phyloP scores from a whole-genome alignment of 2,888 invertebrate species.

The Slavum lentiscoides region DNA sequence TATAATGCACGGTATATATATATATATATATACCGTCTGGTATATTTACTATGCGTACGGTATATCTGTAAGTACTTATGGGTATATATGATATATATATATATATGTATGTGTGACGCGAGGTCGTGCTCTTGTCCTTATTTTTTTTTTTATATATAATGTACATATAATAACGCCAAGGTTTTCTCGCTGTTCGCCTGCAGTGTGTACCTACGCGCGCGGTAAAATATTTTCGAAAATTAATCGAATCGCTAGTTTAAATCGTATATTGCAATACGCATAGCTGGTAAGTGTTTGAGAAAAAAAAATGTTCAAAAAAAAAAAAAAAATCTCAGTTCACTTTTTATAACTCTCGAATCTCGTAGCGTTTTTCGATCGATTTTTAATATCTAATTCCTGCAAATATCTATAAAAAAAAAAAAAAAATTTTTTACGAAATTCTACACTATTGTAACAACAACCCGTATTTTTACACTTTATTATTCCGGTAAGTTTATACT shows the following conservation, averaged over 20 bases:
- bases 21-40: no score
- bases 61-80: neutral
- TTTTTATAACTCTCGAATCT: neutral
- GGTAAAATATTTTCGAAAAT: conserved; percentile 5
- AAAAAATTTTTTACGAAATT: no score
- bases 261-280: neutral
- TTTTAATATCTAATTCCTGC: no score
- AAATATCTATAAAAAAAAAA: no score
- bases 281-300: neutral
- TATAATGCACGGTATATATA: neutral
- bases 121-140: conserved; percentile 42
- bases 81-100: neutral
- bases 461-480: no score
- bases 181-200: neutral
- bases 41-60: neutral
- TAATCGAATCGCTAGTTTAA: neutral
- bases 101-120: neutral
- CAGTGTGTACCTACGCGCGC: neutral
- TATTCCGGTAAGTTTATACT: no score
- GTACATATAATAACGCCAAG: conserved; percentile 2
- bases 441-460: no score
- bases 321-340: neutral
- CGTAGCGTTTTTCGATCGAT: no score
- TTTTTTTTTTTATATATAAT: neutral
- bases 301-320: neutral